Base-by-base conservation (phyloP, 2,113 vertebrate genomes). In the Motacilla alba region DNA sequence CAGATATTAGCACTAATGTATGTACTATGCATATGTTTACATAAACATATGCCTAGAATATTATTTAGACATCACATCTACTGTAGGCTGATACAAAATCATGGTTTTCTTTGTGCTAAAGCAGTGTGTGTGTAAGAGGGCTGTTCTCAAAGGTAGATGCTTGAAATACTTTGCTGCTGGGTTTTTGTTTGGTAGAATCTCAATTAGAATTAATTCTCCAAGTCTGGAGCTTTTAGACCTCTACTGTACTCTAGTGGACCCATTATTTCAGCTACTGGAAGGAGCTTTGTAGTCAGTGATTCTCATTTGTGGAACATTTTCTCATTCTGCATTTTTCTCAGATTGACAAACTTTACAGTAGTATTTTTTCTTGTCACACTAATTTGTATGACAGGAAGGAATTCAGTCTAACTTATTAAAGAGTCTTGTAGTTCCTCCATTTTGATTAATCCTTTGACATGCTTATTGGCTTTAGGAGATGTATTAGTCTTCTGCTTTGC, bases 1-100 rank as follows among this genome's bases (percentile, higher is more conserved):
- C 62, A 20, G 80, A 50, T 37, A 11, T 13, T 43, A 62, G 31
- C 33, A 19, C 19, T 43, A 50, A 37, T 70, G 13, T 58, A 10
- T 64, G 23, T 81, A 21, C 11, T 26, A 2, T 31, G 10, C 15
- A 27, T 62, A 17, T 63, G 14, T 55, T 82, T 87, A 20, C 23
- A 33, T 43, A n/a, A 21, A 23, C 3, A 13, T 13, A 9, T 60
- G 44, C 27, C 17, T 72, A 26, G n/a, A 62, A 26, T 11, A 3
- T 67, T 24, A 20, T 33, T 55, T 39, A 15, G 6, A 10, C 0
- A 0, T 69, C 37, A 21, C 4, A 14, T 77, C 16, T 84, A 2
- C 49, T 39, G 13, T 17, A 52, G 44, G 18, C 30, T 83, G n/a
- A 37, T 50, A 53, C 0, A 66, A 58, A 76, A 52, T n/a, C 5